A percentile compares a stretch with the other conserved stretches of the same genome.
Conservation (phyloP, 2,797 vertebrate genomes). For the Gallirallus australis region DNA sequence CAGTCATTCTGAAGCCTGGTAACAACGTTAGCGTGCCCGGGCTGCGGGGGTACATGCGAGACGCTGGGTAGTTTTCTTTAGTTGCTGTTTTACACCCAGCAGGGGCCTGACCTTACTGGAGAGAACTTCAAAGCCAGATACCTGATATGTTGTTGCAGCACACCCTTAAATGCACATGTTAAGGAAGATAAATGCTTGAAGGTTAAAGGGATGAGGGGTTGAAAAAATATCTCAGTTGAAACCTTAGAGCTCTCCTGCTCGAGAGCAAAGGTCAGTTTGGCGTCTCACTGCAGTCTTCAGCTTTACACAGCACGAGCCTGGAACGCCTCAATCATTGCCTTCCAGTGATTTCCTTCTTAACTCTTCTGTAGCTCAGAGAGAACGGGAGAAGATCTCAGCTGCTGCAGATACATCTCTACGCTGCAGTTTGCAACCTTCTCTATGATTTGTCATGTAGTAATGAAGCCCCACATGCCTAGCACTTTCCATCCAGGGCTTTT, state of each 20-base stretch:
- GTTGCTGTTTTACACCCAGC: neutral
- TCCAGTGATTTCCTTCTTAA: neutral
- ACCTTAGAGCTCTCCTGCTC: neutral
- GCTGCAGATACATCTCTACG: neutral
- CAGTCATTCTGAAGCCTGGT: neutral
- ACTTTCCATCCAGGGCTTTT: neutral
- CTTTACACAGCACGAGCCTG: neutral
- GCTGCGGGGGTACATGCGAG: neutral
- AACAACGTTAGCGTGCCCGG: rapidly evolving
- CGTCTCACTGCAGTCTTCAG: neutral
- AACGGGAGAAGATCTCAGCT: neutral
- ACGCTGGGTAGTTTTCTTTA: neutral
- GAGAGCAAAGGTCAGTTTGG: constrained; percentile 5
- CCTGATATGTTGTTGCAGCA: neutral
- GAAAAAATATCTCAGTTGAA: constrained; percentile 38
- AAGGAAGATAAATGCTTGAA: constrained; percentile 34
- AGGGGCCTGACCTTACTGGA: neutral
- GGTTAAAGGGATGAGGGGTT: constrained; percentile 18
- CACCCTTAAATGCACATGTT: neutral
- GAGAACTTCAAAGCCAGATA: neutral
- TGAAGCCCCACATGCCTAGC: neutral
- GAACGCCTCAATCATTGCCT: neutral
- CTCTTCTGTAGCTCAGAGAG: neutral
- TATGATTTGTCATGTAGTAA: neutral
- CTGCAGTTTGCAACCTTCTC: neutral